phyloP scores from a whole-genome alignment of 2,113 vertebrate genomes.

The Deroptyus accipitrinus region DNA sequence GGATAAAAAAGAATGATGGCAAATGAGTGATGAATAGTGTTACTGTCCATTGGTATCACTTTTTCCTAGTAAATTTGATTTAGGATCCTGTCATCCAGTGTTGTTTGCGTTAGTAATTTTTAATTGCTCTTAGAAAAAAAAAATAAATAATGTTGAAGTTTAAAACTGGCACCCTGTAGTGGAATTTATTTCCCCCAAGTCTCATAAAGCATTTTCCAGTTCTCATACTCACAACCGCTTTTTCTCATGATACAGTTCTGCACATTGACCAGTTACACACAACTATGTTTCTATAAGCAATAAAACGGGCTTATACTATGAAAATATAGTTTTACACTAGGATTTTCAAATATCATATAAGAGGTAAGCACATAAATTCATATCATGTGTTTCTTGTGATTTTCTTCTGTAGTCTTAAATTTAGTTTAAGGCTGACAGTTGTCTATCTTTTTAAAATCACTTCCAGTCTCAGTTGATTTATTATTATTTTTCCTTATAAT shows the following conservation, averaged over 20 bases:
- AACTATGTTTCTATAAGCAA: not conserved
- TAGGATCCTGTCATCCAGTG: not conserved
- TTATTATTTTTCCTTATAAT: not conserved
- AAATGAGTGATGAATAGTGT: not conserved
- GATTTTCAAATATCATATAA: not conserved
- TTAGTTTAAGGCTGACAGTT: not conserved
- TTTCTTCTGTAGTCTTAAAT: not conserved
- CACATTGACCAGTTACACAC: not conserved
- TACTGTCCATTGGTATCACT: not conserved
- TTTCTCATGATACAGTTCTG: not conserved
- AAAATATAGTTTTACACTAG: not conserved
- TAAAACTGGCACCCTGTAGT: not conserved
- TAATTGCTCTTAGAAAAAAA: not conserved
- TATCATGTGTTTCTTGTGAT: not conserved
- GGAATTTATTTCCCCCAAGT: not conserved
- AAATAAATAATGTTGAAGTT: not conserved
- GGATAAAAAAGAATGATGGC: not conserved
- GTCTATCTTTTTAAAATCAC: not conserved
- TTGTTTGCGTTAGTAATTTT: not conserved
- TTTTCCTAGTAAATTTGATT: not conserved
- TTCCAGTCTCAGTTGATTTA: not conserved
- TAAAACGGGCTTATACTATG: not conserved
- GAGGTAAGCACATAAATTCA: not conserved
- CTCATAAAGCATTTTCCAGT: not conserved
- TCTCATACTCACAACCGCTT: not conserved